These are phyloP conservation scores for Amphimallon solstitiale DNA, from an alignment of 2,888 invertebrate species.

Conservation along the genomic window DNA sequence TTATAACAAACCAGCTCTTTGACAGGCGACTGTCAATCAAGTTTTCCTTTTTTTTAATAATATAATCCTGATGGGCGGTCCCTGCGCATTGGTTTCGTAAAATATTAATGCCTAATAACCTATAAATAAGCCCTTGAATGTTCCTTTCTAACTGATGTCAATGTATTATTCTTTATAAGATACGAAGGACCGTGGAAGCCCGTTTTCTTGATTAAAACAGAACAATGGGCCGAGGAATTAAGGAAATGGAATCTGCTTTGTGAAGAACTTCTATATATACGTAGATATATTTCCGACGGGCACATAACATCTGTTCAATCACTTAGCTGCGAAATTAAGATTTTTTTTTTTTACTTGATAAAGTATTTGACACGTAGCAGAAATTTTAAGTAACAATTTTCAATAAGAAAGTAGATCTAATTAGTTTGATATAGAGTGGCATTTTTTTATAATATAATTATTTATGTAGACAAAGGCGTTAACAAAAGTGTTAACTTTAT, in stretches of 20 bases:
- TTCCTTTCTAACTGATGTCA: constrained; percentile 4
- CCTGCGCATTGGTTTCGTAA: not conserved
- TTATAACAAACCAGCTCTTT: constrained; percentile 10
- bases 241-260: constrained; percentile 7
- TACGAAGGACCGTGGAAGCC: not conserved
- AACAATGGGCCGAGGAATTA: constrained; percentile 10
- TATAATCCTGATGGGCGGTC: constrained; percentile 13
- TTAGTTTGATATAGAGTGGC: no score
- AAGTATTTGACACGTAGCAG: no score
- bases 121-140: constrained; percentile 15
- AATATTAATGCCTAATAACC: constrained; percentile 8
- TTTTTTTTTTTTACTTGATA: no score
- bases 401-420: no score
- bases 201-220: constrained; percentile 5
- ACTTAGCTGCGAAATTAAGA: no score
- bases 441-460: no score
- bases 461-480: no score
- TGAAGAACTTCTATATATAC: no score
- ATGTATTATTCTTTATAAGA: constrained; percentile 13
- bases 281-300: no score
- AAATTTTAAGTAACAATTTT: not conserved
- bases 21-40: constrained; percentile 15
- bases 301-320: no score
- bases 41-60: not conserved
- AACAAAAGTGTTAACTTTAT: no score